Evolutionary conservation across 2,797 vertebrate genomes (phyloP).

Genomic region (Hyperoplus immaculatus): DNA sequence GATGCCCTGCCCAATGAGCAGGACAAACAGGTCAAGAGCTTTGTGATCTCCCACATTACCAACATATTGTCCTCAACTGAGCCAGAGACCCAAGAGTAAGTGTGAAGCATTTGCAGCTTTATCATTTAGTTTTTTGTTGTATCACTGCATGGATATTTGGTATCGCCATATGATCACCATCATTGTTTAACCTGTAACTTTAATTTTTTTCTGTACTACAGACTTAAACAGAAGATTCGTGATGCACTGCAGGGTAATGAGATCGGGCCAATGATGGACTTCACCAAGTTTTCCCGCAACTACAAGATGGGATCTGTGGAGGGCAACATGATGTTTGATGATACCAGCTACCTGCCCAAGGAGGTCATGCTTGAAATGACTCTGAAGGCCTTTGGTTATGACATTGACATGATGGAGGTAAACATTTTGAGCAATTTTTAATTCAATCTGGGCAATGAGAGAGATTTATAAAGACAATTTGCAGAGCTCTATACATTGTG

Average conservation of each 20-base stretch:
- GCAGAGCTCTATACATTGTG: background rate
- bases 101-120: constrained; percentile 18
- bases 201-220: constrained; percentile 60
- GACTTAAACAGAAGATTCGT: constrained; percentile 87
- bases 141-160: background rate
- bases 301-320: constrained; percentile 89
- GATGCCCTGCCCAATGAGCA: constrained; percentile 83
- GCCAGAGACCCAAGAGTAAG: constrained; percentile 86
- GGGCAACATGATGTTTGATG: constrained; percentile 94
- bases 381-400: constrained; percentile 88
- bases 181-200: background rate
- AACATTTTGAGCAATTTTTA: background rate
- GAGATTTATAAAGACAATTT: background rate
- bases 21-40: constrained; percentile 91
- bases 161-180: background rate
- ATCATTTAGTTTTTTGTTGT: background rate
- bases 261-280: constrained; percentile 84
- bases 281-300: constrained; percentile 90
- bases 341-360: constrained; percentile 88
- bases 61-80: constrained; percentile 91
- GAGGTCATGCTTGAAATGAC: constrained; percentile 95
- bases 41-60: constrained; percentile 90
- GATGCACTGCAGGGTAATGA: constrained; percentile 86
- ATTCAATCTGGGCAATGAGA: background rate
- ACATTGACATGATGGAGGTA: constrained; percentile 95